phyloP scores from a whole-genome alignment of 2,797 vertebrate species.

The Syngnathus acus region DNA sequence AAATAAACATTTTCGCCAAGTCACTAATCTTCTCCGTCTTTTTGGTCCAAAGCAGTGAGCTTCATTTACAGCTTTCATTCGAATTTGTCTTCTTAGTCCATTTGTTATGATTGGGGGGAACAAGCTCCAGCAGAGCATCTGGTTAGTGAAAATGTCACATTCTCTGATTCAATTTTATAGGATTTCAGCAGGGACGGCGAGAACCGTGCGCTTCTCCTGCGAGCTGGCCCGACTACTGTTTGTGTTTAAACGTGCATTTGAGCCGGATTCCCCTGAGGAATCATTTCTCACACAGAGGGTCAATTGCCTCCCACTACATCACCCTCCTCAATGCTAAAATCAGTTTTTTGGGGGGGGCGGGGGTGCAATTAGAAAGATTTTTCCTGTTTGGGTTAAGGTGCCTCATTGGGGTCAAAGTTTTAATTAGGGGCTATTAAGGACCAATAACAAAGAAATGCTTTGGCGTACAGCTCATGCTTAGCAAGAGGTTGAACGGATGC shows the following conservation, averaged over 20 bases:
- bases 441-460: slow-evolving; percentile 90
- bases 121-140: slow-evolving; percentile 76
- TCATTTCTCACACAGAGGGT: slow-evolving; percentile 89
- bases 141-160: slow-evolving; percentile 86
- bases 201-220: slow-evolving; percentile 50
- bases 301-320: slow-evolving; percentile 85
- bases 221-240: slow-evolving; percentile 80
- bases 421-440: slow-evolving; percentile 90
- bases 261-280: slow-evolving; percentile 82
- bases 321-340: slow-evolving; percentile 8
- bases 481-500: slow-evolving; percentile 11
- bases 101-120: slow-evolving; percentile 68
- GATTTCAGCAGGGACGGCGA: slow-evolving; percentile 81
- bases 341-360: slow-evolving; percentile 18
- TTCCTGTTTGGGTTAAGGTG: slow-evolving; percentile 95
- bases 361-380: slow-evolving; percentile 89
- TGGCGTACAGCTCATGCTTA: slow-evolving; percentile 63
- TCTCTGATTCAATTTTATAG: slow-evolving; percentile 89
- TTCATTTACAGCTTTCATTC: slow-evolving; percentile 71
- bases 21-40: slow-evolving; percentile 53
- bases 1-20: slow-evolving; percentile 70
- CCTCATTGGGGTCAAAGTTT: slow-evolving; percentile 82
- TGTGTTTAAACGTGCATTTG: slow-evolving; percentile 94
- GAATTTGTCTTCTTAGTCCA: slow-evolving; percentile 67
- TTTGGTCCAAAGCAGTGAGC: slow-evolving; percentile 24